A percentile compares a stretch with the other conserved stretches of the same genome.
These are phyloP conservation scores for Notolabrus celidotus DNA, from an alignment of 2,797 vertebrate genomes.

Conservation along the genomic window DNA sequence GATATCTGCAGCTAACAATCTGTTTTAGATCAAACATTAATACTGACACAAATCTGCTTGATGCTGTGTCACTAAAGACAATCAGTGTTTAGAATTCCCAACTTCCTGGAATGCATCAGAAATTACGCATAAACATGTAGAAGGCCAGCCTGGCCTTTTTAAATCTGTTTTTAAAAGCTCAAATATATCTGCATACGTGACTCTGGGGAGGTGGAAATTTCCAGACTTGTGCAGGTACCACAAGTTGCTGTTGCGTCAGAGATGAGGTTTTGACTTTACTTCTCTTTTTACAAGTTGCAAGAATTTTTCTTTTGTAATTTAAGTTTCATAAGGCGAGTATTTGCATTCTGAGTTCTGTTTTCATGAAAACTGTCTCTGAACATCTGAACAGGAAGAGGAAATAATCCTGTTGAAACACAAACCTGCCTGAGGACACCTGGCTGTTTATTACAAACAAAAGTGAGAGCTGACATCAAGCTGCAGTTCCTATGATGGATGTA, in stretches of 20 bases:
- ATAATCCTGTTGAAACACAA: background rate
- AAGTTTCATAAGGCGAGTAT: constrained; percentile 21
- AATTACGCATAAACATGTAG: no score
- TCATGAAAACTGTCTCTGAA: background rate
- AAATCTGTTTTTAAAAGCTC: no score
- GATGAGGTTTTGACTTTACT: background rate
- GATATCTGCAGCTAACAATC: no score
- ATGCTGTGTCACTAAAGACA: no score
- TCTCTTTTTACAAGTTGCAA: constrained; percentile 32
- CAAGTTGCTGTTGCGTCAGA: constrained; percentile 24
- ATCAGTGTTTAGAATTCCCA: no score
- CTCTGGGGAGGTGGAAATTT: background rate
- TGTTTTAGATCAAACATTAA: no score
- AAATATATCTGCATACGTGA: no score
- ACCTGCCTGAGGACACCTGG: background rate
- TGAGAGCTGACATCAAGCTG: background rate
- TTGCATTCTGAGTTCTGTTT: constrained; percentile 41
- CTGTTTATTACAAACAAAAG: background rate
- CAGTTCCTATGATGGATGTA: no score
- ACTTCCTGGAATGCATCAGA: no score
- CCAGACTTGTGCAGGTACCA: background rate
- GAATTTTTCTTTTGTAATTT: constrained; percentile 38
- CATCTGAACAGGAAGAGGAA: constrained; percentile 36
- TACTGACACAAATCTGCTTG: no score
- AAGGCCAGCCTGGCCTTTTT: no score